Conservation (phyloP, 2,113 vertebrate species). For the Beaufortia kweichowensis region DNA sequence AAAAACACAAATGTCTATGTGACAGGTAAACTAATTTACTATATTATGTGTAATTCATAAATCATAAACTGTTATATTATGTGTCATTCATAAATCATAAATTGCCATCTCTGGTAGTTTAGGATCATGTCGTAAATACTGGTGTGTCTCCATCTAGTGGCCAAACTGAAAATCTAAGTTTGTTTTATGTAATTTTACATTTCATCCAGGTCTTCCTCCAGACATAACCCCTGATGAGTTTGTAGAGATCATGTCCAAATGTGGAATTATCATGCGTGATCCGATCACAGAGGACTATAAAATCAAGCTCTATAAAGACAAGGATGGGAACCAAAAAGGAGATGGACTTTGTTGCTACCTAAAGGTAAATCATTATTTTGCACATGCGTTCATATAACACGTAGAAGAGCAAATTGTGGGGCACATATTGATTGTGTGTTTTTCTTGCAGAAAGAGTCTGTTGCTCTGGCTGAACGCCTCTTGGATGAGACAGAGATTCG, state of each 20-base stretch:
- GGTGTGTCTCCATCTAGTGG: slow-evolving; percentile 11
- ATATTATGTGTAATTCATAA: neutral
- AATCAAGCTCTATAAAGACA: slow-evolving; percentile 94
- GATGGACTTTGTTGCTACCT: slow-evolving; percentile 97
- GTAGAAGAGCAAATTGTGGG: neutral
- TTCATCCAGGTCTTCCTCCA: slow-evolving; percentile 83
- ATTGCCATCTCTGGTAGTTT: slow-evolving; percentile 20
- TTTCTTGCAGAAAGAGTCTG: slow-evolving; percentile 85
- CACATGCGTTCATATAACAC: neutral
- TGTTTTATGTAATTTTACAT: neutral
- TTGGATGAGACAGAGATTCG: slow-evolving; percentile 91
- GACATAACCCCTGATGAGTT: slow-evolving; percentile 93
- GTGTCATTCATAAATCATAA: slow-evolving; percentile 57
- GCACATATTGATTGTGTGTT: neutral
- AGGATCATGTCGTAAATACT: neutral
- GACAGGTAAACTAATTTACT: slow-evolving; percentile 77
- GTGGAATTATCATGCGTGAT: slow-evolving; percentile 93
- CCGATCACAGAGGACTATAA: slow-evolving; percentile 92
- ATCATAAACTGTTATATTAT: slow-evolving; percentile 58
- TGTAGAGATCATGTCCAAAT: slow-evolving; percentile 90
- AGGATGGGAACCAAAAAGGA: slow-evolving; percentile 92
- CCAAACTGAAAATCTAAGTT: neutral
- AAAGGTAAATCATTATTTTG: slow-evolving; percentile 78
- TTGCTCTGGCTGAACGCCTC: slow-evolving; percentile 85
- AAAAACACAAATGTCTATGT: slow-evolving; percentile 97